A percentile compares a stretch with the other conserved stretches of the same genome.
Conservation (phyloP, 35 echinoderm and acorn worm genomes). For the Apostichopus parvimensis region DNA sequence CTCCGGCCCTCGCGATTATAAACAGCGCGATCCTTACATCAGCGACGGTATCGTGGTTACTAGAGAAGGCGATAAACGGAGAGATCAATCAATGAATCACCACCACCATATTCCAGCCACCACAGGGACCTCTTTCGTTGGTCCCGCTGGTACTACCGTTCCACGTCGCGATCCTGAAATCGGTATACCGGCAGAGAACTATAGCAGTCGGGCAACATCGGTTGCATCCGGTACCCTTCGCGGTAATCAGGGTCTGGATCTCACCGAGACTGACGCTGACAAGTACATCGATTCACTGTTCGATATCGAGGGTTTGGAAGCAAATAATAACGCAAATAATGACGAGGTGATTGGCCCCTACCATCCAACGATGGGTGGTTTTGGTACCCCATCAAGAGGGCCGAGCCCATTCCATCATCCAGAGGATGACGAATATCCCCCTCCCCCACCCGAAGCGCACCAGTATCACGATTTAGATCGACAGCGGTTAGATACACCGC, state of each 20-base stretch:
- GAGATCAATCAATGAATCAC: neutral
- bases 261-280: neutral
- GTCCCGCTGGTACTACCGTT: neutral
- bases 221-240: conserved; percentile 26
- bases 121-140: conserved; percentile 5
- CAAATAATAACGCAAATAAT: neutral
- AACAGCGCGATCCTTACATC: conserved; percentile 31
- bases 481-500: conserved; percentile 29
- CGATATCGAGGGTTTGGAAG: conserved; percentile 33
- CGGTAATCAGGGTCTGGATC: conserved; percentile 8
- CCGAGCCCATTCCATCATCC: conserved; percentile 27
- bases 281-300: conserved; percentile 41
- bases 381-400: neutral
- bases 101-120: neutral
- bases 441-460: conserved; percentile 15
- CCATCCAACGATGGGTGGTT: conserved; percentile 35
- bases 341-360: conserved; percentile 40
- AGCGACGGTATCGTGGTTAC: conserved; percentile 30
- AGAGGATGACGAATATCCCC: conserved; percentile 34
- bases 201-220: conserved; percentile 47
- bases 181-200: conserved; percentile 51
- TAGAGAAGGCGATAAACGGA: neutral
- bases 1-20: conserved; percentile 45
- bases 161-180: conserved; percentile 14
- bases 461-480: conserved; percentile 47